Evolutionary conservation across 92 coral and sea anemone species (phyloP).

Genomic region (Zoanthus sansibaricus): DNA sequence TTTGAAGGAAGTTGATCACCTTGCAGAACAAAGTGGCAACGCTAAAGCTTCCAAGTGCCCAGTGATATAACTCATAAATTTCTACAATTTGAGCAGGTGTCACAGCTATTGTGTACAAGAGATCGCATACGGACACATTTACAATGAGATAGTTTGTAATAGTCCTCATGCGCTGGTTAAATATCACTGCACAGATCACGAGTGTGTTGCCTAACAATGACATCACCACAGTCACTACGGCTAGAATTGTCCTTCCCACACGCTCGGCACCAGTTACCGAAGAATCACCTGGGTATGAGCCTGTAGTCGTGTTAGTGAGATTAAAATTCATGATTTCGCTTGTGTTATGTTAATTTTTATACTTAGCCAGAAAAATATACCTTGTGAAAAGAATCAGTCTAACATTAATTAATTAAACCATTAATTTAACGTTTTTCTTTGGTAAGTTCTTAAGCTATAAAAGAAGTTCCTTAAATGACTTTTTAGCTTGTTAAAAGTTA

Average conservation of each 20-base stretch:
- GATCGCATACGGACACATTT: slow-evolving; percentile 82
- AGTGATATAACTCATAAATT: slow-evolving; percentile 54
- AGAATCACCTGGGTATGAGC: not conserved
- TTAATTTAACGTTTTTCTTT: too few species aligned
- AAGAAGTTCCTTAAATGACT: too few species aligned
- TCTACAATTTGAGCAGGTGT: slow-evolving; percentile 68
- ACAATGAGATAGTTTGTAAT: slow-evolving; percentile 83
- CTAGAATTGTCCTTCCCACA: slow-evolving; percentile 5
- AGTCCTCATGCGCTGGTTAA: slow-evolving; percentile 68
- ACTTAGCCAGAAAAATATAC: not conserved
- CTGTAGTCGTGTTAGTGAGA: not conserved
- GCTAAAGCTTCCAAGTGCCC: slow-evolving; percentile 62
- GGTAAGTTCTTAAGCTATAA: too few species aligned
- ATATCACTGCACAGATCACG: slow-evolving; percentile 72
- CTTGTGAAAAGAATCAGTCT: not conserved
- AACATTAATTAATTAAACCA: too few species aligned
- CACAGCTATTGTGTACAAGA: slow-evolving; percentile 71
- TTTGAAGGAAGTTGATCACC: slow-evolving; percentile 77
- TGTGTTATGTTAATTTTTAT: not conserved
- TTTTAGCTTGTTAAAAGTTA: too few species aligned
- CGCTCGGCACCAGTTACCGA: not conserved
- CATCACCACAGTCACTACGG: slow-evolving; percentile 46
- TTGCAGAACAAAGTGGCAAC: slow-evolving; percentile 76
- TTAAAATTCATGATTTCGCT: not conserved
- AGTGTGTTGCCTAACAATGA: slow-evolving; percentile 76